Conservation (phyloP, 2,888 invertebrate genomes). For the Anoplius nigerrimus region DNA sequence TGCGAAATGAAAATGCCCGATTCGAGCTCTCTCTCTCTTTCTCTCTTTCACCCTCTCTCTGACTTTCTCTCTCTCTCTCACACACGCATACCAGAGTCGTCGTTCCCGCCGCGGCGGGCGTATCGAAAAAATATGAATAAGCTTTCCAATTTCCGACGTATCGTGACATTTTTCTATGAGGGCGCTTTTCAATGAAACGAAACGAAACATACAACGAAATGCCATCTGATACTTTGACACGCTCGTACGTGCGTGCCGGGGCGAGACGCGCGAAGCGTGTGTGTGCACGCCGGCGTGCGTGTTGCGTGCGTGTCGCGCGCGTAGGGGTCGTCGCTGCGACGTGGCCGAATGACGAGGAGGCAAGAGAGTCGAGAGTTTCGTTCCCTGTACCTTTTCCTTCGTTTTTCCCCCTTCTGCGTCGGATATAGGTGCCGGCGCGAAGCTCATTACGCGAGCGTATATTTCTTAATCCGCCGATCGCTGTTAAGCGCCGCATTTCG, state of each 20-base stretch:
- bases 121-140: slow-evolving; percentile 74
- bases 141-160: slow-evolving; percentile 74
- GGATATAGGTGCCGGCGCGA: no score
- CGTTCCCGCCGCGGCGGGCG: slow-evolving; percentile 33
- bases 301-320: neutral
- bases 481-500: no score
- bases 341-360: no score
- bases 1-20: slow-evolving; percentile 67
- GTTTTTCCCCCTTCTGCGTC: no score
- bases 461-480: no score
- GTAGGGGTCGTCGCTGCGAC: slow-evolving; percentile 4
- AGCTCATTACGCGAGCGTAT: no score
- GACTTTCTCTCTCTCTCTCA: no score
- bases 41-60: no score
- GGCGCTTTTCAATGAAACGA: slow-evolving; percentile 69
- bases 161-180: slow-evolving; percentile 73
- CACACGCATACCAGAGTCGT: neutral
- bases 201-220: slow-evolving; percentile 70
- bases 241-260: slow-evolving; percentile 52
- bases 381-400: no score
- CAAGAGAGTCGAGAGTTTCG: no score
- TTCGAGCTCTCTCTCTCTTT: neutral
- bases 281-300: neutral
- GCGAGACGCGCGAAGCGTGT: slow-evolving; percentile 10
- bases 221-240: slow-evolving; percentile 70